These are phyloP conservation scores for Margaritifera margaritifera DNA, from an alignment of 2,888 invertebrate species.

Conservation along the genomic window DNA sequence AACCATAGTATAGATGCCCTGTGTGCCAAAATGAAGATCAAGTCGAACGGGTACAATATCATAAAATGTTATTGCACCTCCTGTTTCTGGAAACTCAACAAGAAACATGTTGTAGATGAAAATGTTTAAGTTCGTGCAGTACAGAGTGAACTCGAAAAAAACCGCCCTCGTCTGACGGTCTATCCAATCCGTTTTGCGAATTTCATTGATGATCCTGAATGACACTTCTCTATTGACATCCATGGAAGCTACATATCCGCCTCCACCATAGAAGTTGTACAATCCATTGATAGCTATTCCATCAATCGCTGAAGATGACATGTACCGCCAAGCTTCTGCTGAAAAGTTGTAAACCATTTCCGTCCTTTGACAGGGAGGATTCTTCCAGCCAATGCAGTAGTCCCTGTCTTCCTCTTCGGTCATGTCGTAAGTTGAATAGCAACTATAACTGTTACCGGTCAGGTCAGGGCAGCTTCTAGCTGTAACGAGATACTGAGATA, in stretches of 20 bases:
- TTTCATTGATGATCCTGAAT: slow-evolving; percentile 40
- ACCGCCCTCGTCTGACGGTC: slow-evolving; percentile 59
- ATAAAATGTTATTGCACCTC: slow-evolving; percentile 51
- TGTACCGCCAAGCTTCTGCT: slow-evolving; percentile 50
- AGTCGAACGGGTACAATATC: slow-evolving; percentile 48
- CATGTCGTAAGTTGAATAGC: slow-evolving; percentile 36
- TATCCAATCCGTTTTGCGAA: slow-evolving; percentile 49
- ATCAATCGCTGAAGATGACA: slow-evolving; percentile 45
- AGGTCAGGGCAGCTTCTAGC: too few relatives aligned
- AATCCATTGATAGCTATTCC: slow-evolving; percentile 50
- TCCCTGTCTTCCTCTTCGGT: slow-evolving; percentile 31
- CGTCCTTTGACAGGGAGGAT: slow-evolving; percentile 29
- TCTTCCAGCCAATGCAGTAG: slow-evolving; percentile 49
- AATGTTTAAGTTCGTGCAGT: slow-evolving; percentile 59
- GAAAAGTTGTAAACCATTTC: slow-evolving; percentile 37
- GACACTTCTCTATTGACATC: slow-evolving; percentile 51
- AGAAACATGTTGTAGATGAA: slow-evolving; percentile 58
- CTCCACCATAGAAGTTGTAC: slow-evolving; percentile 51
- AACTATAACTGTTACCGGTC: background rate
- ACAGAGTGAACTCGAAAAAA: slow-evolving; percentile 60
- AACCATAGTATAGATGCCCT: slow-evolving; percentile 42
- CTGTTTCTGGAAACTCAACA: slow-evolving; percentile 62
- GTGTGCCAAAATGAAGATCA: slow-evolving; percentile 44
- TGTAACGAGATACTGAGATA: too few relatives aligned
- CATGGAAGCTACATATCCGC: slow-evolving; percentile 58